Evolutionary conservation across 2,888 invertebrate species (phyloP), one percentile per base, ranked within the genome.

Genomic region (Dusona sp.): DNA sequence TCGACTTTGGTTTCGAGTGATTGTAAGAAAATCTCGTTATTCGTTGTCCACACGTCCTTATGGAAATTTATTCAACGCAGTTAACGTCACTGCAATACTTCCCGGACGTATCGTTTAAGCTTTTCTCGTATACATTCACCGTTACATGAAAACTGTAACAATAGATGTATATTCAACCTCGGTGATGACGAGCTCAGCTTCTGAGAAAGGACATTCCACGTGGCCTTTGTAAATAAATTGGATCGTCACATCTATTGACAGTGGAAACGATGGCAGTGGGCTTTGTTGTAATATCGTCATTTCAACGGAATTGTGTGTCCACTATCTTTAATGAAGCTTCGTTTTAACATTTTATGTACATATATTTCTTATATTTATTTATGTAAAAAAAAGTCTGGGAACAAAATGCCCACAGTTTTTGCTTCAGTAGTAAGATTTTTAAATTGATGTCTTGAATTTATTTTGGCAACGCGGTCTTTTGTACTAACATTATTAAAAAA

Each of bases 21-120:
- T 78, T 67, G 33, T 48, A 83, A 79, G 74, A 70, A 83, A 85
- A 75, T 82, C 61, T 85, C 82, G 33, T 82, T 83, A 54, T 74
- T 82, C 48, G 75, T 77, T 68, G 68, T 38, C 57, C 65, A 74
- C 33, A 22, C 38, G 33, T 25, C 61, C 22, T 81, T 67, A 61
- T 81, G 77, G 33, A 81, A 78, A 78, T 78, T 78, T 78, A 81
- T 78, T 78, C 77, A 81, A 80, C 29, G 75, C 61, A 29, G 61
- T 61, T 61, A 61, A 61, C 61, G 61, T 61, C 61, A 61, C 6
- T 29, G 29, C 61, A 61, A 29, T 29, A 61, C 61, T 61, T 68
- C 3, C 42, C 22, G 68, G 38, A 68, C 42, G 36, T 73, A 64
- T 51, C 33, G 19, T 74, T 73, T 42, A 36, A 73, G 54, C 29